A percentile compares a stretch with the other conserved stretches of the same genome.
Evolutionary conservation across 2,888 invertebrate genomes (phyloP).

Genomic region (Cerceris ruficornis): DNA sequence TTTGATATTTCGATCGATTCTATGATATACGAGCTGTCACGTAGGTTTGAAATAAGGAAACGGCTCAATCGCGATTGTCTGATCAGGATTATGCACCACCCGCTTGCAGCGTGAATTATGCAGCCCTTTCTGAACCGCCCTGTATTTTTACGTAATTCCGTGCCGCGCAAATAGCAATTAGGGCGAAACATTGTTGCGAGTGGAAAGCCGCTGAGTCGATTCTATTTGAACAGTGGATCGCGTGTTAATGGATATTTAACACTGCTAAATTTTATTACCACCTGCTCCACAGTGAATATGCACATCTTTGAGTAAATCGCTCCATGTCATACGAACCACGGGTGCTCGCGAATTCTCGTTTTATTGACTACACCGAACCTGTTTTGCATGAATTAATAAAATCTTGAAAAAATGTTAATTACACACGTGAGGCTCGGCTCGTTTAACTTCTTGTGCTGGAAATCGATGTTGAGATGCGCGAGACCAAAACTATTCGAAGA

Average conservation of each 20-base stretch:
- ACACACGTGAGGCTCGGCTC: too few relatives aligned
- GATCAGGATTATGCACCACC: constrained; percentile 14
- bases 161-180: neutral
- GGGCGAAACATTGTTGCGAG: neutral
- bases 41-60: constrained; percentile 12
- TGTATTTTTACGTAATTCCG: constrained; percentile 5
- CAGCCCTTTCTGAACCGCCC: neutral
- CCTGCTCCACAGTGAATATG: too few relatives aligned
- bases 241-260: neutral
- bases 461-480: neutral
- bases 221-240: too few relatives aligned
- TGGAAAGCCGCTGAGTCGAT: neutral
- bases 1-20: constrained; percentile 48
- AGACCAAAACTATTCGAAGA: too few relatives aligned
- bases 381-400: too few relatives aligned
- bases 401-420: too few relatives aligned
- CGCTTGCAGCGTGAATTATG: constrained; percentile 4
- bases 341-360: too few relatives aligned
- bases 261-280: too few relatives aligned
- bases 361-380: too few relatives aligned
- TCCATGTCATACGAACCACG: too few relatives aligned
- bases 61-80: constrained; percentile 34
- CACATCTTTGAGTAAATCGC: too few relatives aligned
- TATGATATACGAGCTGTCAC: constrained; percentile 5
- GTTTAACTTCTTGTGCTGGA: neutral